These are phyloP conservation scores for Pasiphila rectangulata DNA, from an alignment of 2,888 invertebrate species.

Conservation along the genomic window DNA sequence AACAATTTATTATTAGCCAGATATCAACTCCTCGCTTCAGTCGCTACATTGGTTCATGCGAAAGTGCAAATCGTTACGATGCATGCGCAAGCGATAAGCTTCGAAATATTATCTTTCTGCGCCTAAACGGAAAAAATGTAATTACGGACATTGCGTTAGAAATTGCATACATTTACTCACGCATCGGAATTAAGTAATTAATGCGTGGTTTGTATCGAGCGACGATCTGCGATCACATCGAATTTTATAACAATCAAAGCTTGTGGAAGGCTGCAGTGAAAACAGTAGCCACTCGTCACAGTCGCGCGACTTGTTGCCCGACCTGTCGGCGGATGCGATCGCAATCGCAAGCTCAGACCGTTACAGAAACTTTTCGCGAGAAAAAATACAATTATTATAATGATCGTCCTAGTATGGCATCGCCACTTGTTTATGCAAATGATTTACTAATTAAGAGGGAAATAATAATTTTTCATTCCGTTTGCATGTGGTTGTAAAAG, in stretches of 20 bases:
- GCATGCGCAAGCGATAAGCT: constrained; percentile 70
- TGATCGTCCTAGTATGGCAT: constrained; percentile 75
- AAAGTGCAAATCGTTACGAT: constrained; percentile 67
- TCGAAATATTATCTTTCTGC: constrained; percentile 60
- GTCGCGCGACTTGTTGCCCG: constrained; percentile 70
- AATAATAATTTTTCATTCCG: constrained; percentile 70
- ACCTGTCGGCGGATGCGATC: constrained; percentile 77
- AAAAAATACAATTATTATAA: constrained; percentile 75
- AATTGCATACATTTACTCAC: constrained; percentile 69
- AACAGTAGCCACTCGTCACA: constrained; percentile 69
- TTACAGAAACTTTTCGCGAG: constrained; percentile 72
- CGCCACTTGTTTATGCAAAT: constrained; percentile 74
- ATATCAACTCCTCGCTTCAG: constrained; percentile 40
- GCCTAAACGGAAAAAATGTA: constrained; percentile 63
- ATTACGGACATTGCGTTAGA: constrained; percentile 69
- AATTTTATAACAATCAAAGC: constrained; percentile 60
- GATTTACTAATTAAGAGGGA: constrained; percentile 71
- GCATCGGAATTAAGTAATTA: constrained; percentile 78
- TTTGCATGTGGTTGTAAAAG: constrained; percentile 64
- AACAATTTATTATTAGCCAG: constrained; percentile 41
- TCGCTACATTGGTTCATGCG: constrained; percentile 50
- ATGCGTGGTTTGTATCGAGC: constrained; percentile 65
- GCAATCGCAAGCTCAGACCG: constrained; percentile 64
- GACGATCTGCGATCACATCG: constrained; percentile 69
- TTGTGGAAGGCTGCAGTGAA: constrained; percentile 44